phyloP scores from a whole-genome alignment of 2,888 invertebrate species.

The Tuta absoluta region DNA sequence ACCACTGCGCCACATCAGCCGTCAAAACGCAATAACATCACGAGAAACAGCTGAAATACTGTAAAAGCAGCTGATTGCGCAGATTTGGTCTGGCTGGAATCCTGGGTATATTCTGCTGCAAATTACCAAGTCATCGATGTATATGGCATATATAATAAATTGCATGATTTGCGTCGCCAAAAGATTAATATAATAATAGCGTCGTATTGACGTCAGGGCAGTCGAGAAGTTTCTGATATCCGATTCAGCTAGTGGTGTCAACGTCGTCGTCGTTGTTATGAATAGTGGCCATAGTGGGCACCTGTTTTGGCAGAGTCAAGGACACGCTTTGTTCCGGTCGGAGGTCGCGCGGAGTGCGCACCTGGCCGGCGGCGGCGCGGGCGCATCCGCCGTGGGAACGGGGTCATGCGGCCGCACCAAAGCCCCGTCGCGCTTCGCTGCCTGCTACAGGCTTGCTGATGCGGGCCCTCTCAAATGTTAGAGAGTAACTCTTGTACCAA shows the following conservation, averaged over 20 bases:
- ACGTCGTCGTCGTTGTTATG: conserved; percentile 8
- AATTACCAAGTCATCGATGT: neutral
- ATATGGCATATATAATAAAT: neutral
- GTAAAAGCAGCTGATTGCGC: neutral
- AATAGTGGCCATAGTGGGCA: conserved; percentile 8
- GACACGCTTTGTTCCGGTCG: conserved; percentile 35
- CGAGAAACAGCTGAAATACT: neutral
- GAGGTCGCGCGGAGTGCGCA: conserved; percentile 54
- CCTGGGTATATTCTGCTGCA: neutral
- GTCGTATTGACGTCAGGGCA: conserved; percentile 24
- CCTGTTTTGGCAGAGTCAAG: conserved; percentile 45
- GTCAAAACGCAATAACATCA: neutral
- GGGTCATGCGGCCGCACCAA: conserved; percentile 73
- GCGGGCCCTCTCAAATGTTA: conserved; percentile 11
- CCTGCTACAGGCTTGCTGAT: conserved; percentile 42
- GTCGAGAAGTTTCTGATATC: neutral
- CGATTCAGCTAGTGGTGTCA: conserved; percentile 9
- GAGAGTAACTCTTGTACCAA: neutral
- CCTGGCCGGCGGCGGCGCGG: conserved; percentile 30
- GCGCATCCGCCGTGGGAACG: conserved; percentile 67
- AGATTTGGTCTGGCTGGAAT: neutral
- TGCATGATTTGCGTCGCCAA: neutral
- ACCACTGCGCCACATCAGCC: no score
- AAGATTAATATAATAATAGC: neutral
- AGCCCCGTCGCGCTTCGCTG: conserved; percentile 68